Conservation (phyloP, 2,888 invertebrate genomes). For the Resseliella maxima region DNA sequence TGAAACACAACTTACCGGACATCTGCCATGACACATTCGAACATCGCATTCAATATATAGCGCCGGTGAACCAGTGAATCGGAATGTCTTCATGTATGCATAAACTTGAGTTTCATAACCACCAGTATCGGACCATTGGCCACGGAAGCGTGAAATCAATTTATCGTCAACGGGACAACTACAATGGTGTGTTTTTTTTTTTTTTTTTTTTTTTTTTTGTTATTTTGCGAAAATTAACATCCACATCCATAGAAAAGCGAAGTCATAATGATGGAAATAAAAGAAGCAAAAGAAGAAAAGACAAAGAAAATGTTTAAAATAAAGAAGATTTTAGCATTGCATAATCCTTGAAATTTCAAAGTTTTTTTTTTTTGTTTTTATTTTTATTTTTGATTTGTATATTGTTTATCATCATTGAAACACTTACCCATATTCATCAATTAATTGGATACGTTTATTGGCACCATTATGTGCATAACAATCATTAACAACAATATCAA, state of each 20-base stretch:
- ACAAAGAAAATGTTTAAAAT: background rate
- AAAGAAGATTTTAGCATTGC: background rate
- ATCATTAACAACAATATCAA: slow-evolving; percentile 94
- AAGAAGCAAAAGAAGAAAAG: background rate
- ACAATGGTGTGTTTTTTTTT: too few relatives aligned
- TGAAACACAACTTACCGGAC: slow-evolving; percentile 77
- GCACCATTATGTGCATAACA: slow-evolving; percentile 95
- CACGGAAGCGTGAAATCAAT: slow-evolving; percentile 89
- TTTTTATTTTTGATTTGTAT: too few relatives aligned
- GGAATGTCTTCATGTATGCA: slow-evolving; percentile 90
- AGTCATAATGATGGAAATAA: background rate
- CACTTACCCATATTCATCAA: slow-evolving; percentile 87
- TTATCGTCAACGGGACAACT: slow-evolving; percentile 94
- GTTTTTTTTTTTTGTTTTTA: too few relatives aligned
- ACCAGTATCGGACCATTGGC: slow-evolving; percentile 92
- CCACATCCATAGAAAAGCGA: background rate
- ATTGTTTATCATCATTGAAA: background rate
- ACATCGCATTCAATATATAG: slow-evolving; percentile 95
- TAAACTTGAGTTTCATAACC: slow-evolving; percentile 93
- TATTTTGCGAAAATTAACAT: too few relatives aligned
- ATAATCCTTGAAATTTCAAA: background rate
- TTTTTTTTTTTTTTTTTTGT: too few relatives aligned
- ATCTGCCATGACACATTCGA: slow-evolving; percentile 93
- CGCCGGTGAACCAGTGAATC: slow-evolving; percentile 93
- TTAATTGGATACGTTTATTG: slow-evolving; percentile 89